Evolutionary conservation across 1,140 invertebrate genomes (phyloP).

Genomic region (Polypedilum vanderplanki): DNA sequence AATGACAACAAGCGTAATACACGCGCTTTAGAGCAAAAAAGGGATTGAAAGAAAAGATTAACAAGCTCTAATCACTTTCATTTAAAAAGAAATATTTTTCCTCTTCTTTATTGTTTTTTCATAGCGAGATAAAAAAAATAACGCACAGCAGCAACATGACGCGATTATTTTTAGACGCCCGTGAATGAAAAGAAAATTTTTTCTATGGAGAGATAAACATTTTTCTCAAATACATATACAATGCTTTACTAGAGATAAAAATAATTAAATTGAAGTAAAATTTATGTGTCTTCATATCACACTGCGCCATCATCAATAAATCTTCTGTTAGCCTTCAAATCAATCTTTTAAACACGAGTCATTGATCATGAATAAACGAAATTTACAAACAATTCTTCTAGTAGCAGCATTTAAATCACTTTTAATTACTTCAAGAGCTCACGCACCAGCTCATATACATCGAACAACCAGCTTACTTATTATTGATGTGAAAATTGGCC

Average conservation of each 20-base stretch:
- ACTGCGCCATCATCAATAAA: not conserved
- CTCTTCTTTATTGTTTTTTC: not conserved
- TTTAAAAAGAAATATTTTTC: not conserved
- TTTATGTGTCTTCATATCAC: no score
- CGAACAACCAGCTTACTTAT: not conserved
- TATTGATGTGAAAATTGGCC: slow-evolving; percentile 16
- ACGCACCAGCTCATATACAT: not conserved
- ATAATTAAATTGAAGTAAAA: not conserved
- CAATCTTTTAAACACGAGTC: not conserved
- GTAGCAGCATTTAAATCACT: slow-evolving; percentile 4
- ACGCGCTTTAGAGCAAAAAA: no score
- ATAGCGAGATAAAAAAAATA: not conserved
- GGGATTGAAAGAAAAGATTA: not conserved
- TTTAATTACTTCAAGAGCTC: not conserved
- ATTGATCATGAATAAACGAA: not conserved
- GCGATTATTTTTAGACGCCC: not conserved
- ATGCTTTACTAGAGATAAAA: not conserved
- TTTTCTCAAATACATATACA: not conserved
- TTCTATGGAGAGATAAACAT: not conserved
- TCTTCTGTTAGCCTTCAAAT: not conserved
- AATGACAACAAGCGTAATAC: not conserved
- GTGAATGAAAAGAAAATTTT: not conserved
- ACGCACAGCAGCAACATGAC: not conserved
- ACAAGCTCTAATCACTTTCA: slow-evolving; percentile 3
- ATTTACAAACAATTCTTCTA: not conserved